These are phyloP conservation scores for Athene noctua DNA, from an alignment of 2,113 vertebrate species.

Conservation along the genomic window DNA sequence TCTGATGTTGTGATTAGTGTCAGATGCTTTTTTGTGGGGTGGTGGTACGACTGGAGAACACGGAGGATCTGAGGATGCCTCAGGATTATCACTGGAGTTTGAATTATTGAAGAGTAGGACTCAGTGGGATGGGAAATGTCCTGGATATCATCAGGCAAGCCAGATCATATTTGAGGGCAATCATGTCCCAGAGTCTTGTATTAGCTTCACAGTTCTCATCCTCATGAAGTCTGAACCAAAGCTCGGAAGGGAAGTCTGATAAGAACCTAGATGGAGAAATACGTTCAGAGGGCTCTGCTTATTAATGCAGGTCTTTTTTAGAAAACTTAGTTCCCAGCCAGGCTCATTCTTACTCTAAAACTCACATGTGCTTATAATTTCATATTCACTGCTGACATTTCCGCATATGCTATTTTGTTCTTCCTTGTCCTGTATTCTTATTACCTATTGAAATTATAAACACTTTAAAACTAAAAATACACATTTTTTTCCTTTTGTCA, in stretches of 20 bases:
- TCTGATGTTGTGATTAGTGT: background rate
- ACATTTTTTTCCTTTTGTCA: slow-evolving; percentile 16
- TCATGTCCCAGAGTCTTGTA: background rate
- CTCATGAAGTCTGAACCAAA: background rate
- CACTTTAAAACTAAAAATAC: slow-evolving; percentile 49
- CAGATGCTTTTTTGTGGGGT: background rate
- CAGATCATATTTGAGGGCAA: background rate
- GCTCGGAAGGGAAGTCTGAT: background rate
- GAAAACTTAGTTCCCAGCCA: background rate
- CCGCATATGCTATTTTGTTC: background rate
- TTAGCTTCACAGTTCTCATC: background rate
- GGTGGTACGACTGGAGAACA: background rate
- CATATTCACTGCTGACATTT: slow-evolving; percentile 13
- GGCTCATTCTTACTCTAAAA: background rate
- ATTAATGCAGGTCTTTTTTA: background rate
- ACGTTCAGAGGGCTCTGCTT: background rate
- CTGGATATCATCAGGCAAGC: background rate
- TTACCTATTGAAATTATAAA: slow-evolving; percentile 33
- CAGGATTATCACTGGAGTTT: background rate
- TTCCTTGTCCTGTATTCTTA: slow-evolving; percentile 9
- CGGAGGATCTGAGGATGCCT: background rate
- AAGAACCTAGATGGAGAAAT: background rate
- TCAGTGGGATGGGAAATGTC: background rate
- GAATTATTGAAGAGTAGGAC: background rate
- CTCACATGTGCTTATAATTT: background rate